phyloP scores from a whole-genome alignment of 2,113 vertebrate species.

The Tamias sibiricus region DNA sequence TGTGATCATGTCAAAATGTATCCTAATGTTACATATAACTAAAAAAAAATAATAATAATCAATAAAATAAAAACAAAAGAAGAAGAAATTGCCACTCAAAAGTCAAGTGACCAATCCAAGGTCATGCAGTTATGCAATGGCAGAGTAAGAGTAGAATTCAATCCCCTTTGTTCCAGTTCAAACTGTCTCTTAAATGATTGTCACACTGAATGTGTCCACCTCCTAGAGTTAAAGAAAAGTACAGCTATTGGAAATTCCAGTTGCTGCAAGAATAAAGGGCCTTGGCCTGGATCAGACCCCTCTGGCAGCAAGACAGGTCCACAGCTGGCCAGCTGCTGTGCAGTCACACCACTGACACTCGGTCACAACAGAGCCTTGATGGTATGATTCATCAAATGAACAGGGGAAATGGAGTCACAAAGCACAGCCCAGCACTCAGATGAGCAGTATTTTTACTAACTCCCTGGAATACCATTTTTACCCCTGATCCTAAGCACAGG shows the following conservation, averaged over 20 bases:
- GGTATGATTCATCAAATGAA: conserved; percentile 34
- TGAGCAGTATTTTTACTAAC: conserved; percentile 72
- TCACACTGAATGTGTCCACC: neutral
- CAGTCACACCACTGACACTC: neutral
- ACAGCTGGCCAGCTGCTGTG: neutral
- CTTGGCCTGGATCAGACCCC: neutral
- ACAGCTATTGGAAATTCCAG: neutral
- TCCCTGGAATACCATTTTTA: conserved; percentile 79
- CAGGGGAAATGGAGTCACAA: conserved; percentile 64
- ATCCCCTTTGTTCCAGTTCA: neutral
- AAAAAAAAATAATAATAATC: no score
- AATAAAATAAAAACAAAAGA: neutral
- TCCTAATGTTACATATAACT: no score
- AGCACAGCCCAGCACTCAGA: conserved; percentile 58
- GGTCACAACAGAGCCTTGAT: neutral
- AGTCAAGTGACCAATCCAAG: neutral
- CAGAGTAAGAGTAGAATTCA: neutral
- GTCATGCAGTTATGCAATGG: neutral
- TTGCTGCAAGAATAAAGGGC: neutral
- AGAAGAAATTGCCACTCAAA: neutral
- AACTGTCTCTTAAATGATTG: neutral
- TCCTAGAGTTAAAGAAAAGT: neutral
- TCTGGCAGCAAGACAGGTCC: neutral
- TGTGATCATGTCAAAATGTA: no score
- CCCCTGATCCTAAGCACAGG: conserved; percentile 59